Evolutionary conservation across 1,140 invertebrate species (phyloP), one percentile per base, ranked within the genome.

Genomic region (Saccostrea glomerata): DNA sequence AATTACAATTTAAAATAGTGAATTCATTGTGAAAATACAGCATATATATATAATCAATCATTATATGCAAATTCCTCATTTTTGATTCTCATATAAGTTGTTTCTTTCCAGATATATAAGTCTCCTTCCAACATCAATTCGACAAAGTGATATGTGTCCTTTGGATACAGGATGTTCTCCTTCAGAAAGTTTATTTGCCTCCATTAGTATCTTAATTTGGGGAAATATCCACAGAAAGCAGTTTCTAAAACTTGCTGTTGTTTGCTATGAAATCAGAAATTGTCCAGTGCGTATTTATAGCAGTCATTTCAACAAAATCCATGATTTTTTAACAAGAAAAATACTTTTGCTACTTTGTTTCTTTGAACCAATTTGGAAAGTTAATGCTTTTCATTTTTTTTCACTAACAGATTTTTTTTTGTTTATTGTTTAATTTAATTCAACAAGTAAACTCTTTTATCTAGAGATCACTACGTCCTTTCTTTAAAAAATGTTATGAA

Each of bases 201-300:
- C 66, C 20, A 70, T 70, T 70, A 70, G 66, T n/a, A 70, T 70
- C n/a, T n/a, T 70, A 25, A 25, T 70, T n/a, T 70, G 66, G 66
- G 66, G 66, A 30, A n/a, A 70, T 70, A 13, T 25, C 11, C 6
- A 70, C n/a, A 70, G 23, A 70, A 30, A 6, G n/a, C 66, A 70
- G 66, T 70, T 70, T 70, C n/a, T 70, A 25, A 70, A n/a, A 70
- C 66, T 70, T 17, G 66, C 66, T n/a, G 66, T 70, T 25, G 23
- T 70, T 25, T 70, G 66, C 23, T n/a, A 70, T 70, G 66, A 70
- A 70, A 25, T 70, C 58, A 60, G 20, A 20, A 17, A 70, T n/a
- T 70, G 20, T 70, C 66, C 17, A 25, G 66, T 70, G n/a, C 7
- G 66, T 70, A 70, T 70, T 70, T 17, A 20, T 17, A 60, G 58